Evolutionary conservation across 1,140 invertebrate species (phyloP).

Genomic region (Cherax destructor): DNA sequence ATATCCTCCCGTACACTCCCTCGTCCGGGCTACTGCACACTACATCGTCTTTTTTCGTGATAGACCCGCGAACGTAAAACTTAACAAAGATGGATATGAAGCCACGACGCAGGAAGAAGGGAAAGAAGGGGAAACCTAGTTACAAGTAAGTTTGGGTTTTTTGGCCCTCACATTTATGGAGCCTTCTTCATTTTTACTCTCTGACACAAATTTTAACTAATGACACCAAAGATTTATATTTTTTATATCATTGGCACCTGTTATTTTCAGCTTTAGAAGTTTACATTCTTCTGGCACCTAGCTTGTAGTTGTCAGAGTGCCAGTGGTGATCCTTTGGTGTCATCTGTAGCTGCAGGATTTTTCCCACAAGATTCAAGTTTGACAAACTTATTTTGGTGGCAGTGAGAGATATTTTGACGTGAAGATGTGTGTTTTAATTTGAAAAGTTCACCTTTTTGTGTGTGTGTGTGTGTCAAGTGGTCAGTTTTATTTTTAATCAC

Average conservation of each 20-base stretch:
- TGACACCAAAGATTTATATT: not conserved
- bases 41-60: not conserved
- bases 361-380: not conserved
- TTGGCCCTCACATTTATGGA: not conserved
- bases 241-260: not conserved
- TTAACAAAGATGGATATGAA: slow-evolving; percentile 59
- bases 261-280: not conserved
- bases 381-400: not conserved
- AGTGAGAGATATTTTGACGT: not conserved
- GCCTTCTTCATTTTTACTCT: not conserved
- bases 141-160: slow-evolving; percentile 49
- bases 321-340: not conserved
- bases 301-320: not conserved
- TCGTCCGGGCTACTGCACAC: not conserved
- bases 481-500: too few species aligned
- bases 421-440: not conserved
- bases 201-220: not conserved
- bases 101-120: slow-evolving; percentile 56
- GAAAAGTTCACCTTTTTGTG: too few species aligned
- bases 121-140: slow-evolving; percentile 55
- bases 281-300: not conserved
- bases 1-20: not conserved
- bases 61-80: slow-evolving; percentile 18
- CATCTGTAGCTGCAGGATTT: not conserved
- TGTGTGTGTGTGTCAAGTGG: too few species aligned